Conservation (phyloP, 2,888 invertebrate genomes). For the Polydrusus cervinus region DNA sequence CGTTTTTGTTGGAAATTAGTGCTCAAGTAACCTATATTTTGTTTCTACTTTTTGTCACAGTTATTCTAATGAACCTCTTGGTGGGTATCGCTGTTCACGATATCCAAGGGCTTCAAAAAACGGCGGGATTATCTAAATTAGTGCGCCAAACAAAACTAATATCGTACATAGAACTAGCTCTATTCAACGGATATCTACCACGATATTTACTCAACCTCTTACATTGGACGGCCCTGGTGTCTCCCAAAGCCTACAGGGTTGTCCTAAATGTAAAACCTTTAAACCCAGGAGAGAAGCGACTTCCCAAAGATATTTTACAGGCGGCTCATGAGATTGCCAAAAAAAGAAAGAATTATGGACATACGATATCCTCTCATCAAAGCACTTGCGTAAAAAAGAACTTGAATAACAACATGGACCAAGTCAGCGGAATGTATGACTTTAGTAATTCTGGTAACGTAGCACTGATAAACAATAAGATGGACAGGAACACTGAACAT, state of each 20-base stretch:
- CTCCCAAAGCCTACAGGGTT: constrained; percentile 87
- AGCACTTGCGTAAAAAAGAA: constrained; percentile 78
- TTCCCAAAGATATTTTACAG: constrained; percentile 86
- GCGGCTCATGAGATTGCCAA: constrained; percentile 88
- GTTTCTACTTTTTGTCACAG: constrained; percentile 88
- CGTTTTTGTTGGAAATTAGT: constrained; percentile 84
- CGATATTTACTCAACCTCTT: constrained; percentile 83
- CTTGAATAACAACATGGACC: constrained; percentile 76
- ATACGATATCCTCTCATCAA: constrained; percentile 79
- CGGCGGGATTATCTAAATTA: constrained; percentile 87
- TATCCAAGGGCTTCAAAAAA: constrained; percentile 89
- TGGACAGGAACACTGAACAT: constrained; percentile 81
- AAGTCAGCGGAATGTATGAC: constrained; percentile 66
- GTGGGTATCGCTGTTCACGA: constrained; percentile 93
- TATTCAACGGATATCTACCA: constrained; percentile 87
- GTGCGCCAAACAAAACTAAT: constrained; percentile 91
- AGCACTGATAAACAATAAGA: constrained; percentile 76
- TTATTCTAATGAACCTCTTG: constrained; percentile 88
- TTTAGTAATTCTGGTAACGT: constrained; percentile 70
- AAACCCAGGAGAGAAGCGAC: constrained; percentile 86
- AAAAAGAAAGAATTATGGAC: constrained; percentile 81
- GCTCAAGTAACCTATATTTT: constrained; percentile 88
- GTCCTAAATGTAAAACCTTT: constrained; percentile 88
- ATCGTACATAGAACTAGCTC: constrained; percentile 87
- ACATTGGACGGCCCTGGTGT: constrained; percentile 85